Evolutionary conservation across 2,797 vertebrate genomes (phyloP).

Genomic region (Scolopax rusticola): DNA sequence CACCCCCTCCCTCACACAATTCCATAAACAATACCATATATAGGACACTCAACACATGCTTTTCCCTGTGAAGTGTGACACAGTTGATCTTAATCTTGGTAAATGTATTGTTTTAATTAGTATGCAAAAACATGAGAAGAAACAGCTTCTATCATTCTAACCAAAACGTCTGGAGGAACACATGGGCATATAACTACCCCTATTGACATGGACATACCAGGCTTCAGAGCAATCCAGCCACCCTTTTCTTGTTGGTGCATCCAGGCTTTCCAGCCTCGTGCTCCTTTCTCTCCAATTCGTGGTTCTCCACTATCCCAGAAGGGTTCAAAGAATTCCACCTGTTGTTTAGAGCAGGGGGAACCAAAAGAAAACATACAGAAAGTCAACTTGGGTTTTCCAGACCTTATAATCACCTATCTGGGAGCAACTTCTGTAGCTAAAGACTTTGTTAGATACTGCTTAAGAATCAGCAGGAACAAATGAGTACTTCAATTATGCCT

Average conservation of each 20-base stretch:
- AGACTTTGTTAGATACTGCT: neutral
- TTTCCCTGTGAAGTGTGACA: neutral
- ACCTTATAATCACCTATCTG: neutral
- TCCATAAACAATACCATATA: neutral
- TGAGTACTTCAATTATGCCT: neutral
- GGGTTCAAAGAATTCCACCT: conserved; percentile 98
- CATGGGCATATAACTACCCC: fast-evolving
- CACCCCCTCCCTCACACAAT: neutral
- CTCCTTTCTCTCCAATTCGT: conserved; percentile 90
- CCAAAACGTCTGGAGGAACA: neutral
- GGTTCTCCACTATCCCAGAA: conserved; percentile 98
- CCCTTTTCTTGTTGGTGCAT: conserved; percentile 96
- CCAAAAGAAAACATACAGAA: neutral
- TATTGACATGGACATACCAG: conserved; percentile 76
- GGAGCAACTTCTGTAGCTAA: neutral
- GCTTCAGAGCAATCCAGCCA: conserved; percentile 89
- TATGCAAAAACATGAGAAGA: neutral
- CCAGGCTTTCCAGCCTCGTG: conserved; percentile 95
- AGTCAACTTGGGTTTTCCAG: neutral
- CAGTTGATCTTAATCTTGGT: neutral
- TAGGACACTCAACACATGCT: neutral
- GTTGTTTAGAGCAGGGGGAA: neutral
- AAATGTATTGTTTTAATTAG: neutral
- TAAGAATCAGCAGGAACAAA: neutral
- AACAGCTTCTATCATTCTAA: neutral